phyloP scores from a whole-genome alignment of 2,797 vertebrate species.

The Helostoma temminkii region DNA sequence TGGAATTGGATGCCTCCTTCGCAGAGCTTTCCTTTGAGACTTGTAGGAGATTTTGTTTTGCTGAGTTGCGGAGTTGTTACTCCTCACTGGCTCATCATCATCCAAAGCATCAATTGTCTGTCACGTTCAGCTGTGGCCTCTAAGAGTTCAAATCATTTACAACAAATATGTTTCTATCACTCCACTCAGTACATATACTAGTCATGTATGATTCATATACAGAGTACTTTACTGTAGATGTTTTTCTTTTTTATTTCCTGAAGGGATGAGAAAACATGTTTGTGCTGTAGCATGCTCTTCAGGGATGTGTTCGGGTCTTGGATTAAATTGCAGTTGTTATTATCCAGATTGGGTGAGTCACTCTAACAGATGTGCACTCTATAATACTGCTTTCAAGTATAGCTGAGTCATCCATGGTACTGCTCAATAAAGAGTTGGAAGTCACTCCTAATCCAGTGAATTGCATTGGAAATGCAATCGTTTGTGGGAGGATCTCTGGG shows the following conservation, averaged over 20 bases:
- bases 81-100: slow-evolving; percentile 61
- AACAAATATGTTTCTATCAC: slow-evolving; percentile 8
- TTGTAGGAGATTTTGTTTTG: slow-evolving; percentile 67
- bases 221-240: not conserved
- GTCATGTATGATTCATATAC: not conserved
- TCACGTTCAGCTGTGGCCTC: slow-evolving; percentile 40
- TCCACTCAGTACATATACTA: not conserved
- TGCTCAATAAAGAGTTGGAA: slow-evolving; percentile 33
- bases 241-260: slow-evolving; percentile 6
- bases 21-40: slow-evolving; percentile 70
- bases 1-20: slow-evolving; percentile 77
- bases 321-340: slow-evolving; percentile 37
- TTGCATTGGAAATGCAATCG: slow-evolving; percentile 16
- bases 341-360: slow-evolving; percentile 51
- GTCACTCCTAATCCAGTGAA: slow-evolving; percentile 20
- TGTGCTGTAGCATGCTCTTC: not conserved
- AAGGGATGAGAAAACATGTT: slow-evolving; percentile 6
- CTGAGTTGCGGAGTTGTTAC: slow-evolving; percentile 70
- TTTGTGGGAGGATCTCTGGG: slow-evolving; percentile 38
- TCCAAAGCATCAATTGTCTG: slow-evolving; percentile 62
- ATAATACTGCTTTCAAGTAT: slow-evolving; percentile 35
- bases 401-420: slow-evolving; percentile 45
- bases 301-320: slow-evolving; percentile 3
- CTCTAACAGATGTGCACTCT: slow-evolving; percentile 37
- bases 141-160: slow-evolving; percentile 33